These are phyloP conservation scores for Hypena proboscidalis DNA, from an alignment of 2,888 invertebrate species.

Conservation along the genomic window DNA sequence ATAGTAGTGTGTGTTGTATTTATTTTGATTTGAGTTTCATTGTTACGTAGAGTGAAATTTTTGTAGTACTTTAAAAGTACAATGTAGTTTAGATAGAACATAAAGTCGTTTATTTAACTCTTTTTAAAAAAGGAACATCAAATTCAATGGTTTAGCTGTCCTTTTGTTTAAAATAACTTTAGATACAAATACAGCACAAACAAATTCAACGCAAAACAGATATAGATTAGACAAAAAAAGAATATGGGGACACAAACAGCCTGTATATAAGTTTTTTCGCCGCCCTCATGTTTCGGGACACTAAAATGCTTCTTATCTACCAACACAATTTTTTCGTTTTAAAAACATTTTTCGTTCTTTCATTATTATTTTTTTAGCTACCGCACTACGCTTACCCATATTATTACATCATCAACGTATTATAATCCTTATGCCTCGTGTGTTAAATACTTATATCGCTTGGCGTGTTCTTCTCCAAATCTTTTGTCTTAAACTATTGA, in stretches of 20 bases:
- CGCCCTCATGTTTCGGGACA: constrained; percentile 70
- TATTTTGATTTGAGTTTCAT: constrained; percentile 41
- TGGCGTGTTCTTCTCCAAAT: constrained; percentile 18
- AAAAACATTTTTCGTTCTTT: constrained; percentile 64
- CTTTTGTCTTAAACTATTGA: constrained; percentile 43
- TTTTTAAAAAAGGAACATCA: too few species aligned
- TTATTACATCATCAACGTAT: constrained; percentile 26
- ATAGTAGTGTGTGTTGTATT: constrained; percentile 48
- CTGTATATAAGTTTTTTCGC: constrained; percentile 54
- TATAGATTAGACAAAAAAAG: constrained; percentile 18
- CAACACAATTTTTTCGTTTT: constrained; percentile 72
- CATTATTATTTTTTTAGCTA: constrained; percentile 62
- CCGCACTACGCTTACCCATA: constrained; percentile 57
- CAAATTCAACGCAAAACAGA: constrained; percentile 9
- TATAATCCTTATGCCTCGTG: constrained; percentile 16
- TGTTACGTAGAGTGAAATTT: neutral
- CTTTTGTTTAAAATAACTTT: too few species aligned
- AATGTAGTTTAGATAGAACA: too few species aligned
- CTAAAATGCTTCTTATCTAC: constrained; percentile 73
- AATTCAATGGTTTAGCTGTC: too few species aligned
- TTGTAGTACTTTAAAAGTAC: too few species aligned
- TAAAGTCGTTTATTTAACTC: too few species aligned
- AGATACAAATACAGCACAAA: too few species aligned
- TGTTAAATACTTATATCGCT: constrained; percentile 5
- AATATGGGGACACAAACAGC: constrained; percentile 31